These are phyloP conservation scores for Sebastiscus tertius DNA, from an alignment of 2,797 vertebrate genomes.

Conservation along the genomic window DNA sequence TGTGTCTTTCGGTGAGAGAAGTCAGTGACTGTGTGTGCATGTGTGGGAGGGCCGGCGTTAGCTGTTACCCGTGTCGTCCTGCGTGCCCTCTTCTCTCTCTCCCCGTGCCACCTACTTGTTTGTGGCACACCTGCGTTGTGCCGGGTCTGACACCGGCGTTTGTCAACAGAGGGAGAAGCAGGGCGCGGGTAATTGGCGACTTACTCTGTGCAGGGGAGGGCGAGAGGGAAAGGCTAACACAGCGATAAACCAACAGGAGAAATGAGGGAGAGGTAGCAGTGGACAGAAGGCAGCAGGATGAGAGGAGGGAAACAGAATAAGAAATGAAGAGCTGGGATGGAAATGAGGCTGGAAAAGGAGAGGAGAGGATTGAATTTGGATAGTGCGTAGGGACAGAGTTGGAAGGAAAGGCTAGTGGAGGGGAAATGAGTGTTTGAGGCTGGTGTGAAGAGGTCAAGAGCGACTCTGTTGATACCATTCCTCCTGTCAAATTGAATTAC, in stretches of 20 bases:
- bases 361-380: slow-evolving; percentile 30
- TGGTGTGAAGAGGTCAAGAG: slow-evolving; percentile 63
- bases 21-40: slow-evolving; percentile 21
- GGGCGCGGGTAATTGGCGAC: slow-evolving; percentile 78
- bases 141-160: slow-evolving; percentile 69
- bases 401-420: slow-evolving; percentile 36
- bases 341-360: slow-evolving; percentile 24
- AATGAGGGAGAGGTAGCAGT: slow-evolving; percentile 31
- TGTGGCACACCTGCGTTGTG: slow-evolving; percentile 70
- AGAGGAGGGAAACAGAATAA: slow-evolving; percentile 44
- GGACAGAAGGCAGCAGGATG: slow-evolving; percentile 60
- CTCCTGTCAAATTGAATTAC: slow-evolving; percentile 59
- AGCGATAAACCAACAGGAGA: slow-evolving; percentile 30
- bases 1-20: slow-evolving; percentile 42
- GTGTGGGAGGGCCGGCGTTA: slow-evolving; percentile 67
- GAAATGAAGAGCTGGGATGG: slow-evolving; percentile 38
- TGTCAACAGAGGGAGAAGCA: slow-evolving; percentile 79
- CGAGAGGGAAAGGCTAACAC: slow-evolving; percentile 35
- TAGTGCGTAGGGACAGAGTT: slow-evolving; percentile 21
- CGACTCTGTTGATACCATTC: slow-evolving; percentile 53
- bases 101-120: slow-evolving; percentile 80
- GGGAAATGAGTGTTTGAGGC: slow-evolving; percentile 56
- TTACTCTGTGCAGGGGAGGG: slow-evolving; percentile 26
- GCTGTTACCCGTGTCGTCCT: slow-evolving; percentile 49
- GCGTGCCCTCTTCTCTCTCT: slow-evolving; percentile 66